Evolutionary conservation across 2,113 vertebrate species (phyloP), one percentile per base, ranked within the genome.

Genomic region (Neogale vison): DNA sequence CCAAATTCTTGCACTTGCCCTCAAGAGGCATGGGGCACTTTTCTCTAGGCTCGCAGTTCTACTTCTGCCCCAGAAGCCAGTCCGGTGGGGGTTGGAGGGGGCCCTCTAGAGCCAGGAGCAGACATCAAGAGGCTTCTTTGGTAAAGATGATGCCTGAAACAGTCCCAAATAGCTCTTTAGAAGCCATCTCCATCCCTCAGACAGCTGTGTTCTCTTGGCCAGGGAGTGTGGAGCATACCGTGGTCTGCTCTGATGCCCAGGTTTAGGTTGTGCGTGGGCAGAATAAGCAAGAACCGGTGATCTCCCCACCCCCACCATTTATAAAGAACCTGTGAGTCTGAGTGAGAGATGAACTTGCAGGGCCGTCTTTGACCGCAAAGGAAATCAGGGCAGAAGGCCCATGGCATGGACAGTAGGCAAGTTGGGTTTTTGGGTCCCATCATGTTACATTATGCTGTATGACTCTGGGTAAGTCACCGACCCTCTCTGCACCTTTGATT

Each of bases 111-210:
- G 81, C 69, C 77, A 34, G 88, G 13, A 3, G 23, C 52, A 63
- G 59, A 77, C 42, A 55, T 45, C 65, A 39, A 65, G 90, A 96
- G 84, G 31, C 29, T 65, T 50, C 81, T 88, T 92, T 29, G 45
- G 87, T 92, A 67, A 96, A 88, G 88, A 88, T 11, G 82, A 90
- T 18, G 34, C 83, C 31, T 9, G 5, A 47, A 59, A 55, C 45
- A 39, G 81, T 67, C 74, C 94, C 94, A 96, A 93, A 93, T 6
- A 55, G 87, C 63, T 52, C 74, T 87, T 93, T 10, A 11, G 67
- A 88, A 72, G 55, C 67, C 47, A 36, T 47, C 21, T 39, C 55
- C 63, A 65, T 42, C 12, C 74, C 47, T 65, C 77, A 52, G 34
- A 95, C 55, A 90, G 67, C 71, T 72, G 81, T 31, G 81, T 5